A percentile compares a stretch with the other conserved stretches of the same genome.
Evolutionary conservation across 2,888 invertebrate species (phyloP).

Genomic region (Tipula vernalis): DNA sequence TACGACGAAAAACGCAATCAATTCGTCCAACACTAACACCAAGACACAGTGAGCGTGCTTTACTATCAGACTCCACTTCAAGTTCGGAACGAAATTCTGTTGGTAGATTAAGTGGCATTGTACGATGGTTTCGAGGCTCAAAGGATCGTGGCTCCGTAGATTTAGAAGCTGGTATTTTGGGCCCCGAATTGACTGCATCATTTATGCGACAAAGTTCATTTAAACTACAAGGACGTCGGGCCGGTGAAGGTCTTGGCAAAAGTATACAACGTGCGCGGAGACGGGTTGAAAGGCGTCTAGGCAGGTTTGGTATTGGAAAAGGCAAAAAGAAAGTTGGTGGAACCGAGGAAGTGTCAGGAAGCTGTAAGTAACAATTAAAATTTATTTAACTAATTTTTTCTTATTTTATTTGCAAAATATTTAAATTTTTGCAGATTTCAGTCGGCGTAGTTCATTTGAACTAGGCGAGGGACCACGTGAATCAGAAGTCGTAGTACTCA

Average conservation of each 20-base stretch:
- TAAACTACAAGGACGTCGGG: constrained; percentile 33
- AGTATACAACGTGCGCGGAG: constrained; percentile 71
- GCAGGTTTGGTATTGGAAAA: constrained; percentile 67
- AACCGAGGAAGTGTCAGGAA: constrained; percentile 71
- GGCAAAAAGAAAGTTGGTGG: constrained; percentile 83
- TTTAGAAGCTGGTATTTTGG: constrained; percentile 40
- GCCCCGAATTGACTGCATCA: constrained; percentile 45
- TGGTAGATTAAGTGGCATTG: constrained; percentile 57
- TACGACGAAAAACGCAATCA: constrained; percentile 47
- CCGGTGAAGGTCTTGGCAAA: constrained; percentile 42
- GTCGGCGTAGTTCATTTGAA: constrained; percentile 73
- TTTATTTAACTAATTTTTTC: too few relatives aligned
- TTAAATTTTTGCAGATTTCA: constrained; percentile 41
- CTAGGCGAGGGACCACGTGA: constrained; percentile 67
- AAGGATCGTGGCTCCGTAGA: constrained; percentile 40
- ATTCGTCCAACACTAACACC: constrained; percentile 55
- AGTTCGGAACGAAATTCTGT: constrained; percentile 35
- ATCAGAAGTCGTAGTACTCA: constrained; percentile 77
- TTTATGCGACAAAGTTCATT: constrained; percentile 40
- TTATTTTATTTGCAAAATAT: neutral
- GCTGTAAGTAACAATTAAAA: constrained; percentile 40
- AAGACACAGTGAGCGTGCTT: constrained; percentile 68
- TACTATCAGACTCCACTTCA: constrained; percentile 42
- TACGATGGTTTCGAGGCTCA: constrained; percentile 49
- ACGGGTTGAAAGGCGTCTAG: constrained; percentile 80